Conservation (phyloP, 2,113 vertebrate species). For the Sinocyclocheilus grahami region DNA sequence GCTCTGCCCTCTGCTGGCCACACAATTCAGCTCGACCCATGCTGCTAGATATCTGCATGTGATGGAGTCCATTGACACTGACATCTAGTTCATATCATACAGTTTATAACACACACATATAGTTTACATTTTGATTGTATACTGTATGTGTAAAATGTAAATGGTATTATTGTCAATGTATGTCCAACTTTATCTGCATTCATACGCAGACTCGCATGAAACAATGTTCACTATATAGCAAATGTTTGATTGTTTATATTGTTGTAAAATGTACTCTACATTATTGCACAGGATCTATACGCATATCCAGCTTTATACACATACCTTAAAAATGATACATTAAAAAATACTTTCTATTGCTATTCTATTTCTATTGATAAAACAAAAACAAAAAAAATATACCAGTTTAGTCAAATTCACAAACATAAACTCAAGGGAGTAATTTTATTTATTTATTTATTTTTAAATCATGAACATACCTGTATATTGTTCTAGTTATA, state of each 20-base stretch:
- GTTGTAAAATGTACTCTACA: too few species aligned
- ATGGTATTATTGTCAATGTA: neutral
- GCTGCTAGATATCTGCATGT: neutral
- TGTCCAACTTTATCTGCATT: neutral
- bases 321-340: neutral
- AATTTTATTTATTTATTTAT: too few species aligned
- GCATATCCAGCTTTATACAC: neutral
- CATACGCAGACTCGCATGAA: neutral
- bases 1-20: constrained; percentile 79
- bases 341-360: neutral
- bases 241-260: neutral
- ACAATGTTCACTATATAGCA: neutral
- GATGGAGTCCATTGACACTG: neutral
- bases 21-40: constrained; percentile 54
- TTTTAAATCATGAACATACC: too few species aligned
- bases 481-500: too few species aligned
- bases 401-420: neutral
- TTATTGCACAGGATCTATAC: too few species aligned
- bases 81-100: neutral
- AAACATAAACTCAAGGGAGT: too few species aligned
- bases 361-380: neutral
- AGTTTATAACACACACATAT: neutral
- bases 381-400: neutral
- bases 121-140: neutral
- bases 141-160: neutral